Conservation (phyloP, 2,888 invertebrate species). For the Melanostoma mellinum region DNA sequence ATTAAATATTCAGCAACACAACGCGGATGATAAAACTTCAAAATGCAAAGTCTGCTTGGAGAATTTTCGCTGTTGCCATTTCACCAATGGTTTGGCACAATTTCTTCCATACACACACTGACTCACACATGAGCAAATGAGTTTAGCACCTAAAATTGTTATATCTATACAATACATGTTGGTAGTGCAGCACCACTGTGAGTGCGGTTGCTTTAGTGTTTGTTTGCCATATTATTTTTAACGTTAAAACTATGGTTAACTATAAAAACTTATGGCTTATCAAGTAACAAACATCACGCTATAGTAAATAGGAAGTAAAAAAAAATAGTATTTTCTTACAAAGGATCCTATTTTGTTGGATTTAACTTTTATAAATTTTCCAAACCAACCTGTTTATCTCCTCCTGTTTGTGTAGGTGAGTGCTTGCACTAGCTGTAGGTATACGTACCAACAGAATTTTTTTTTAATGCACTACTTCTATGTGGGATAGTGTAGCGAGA, state of each 20-base stretch:
- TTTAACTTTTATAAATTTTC: constrained; percentile 33
- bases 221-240: constrained; percentile 33
- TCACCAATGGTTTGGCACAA: constrained; percentile 14
- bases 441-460: too few species aligned
- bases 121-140: constrained; percentile 36
- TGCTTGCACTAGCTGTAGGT: not conserved
- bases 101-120: constrained; percentile 14
- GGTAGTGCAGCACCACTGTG: not conserved
- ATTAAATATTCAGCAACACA: constrained; percentile 48
- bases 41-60: constrained; percentile 15
- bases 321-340: not conserved
- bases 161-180: not conserved
- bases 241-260: constrained; percentile 30
- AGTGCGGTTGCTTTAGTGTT: constrained; percentile 25
- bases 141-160: not conserved
- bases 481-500: constrained; percentile 2
- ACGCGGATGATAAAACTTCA: constrained; percentile 35
- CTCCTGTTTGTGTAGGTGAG: not conserved
- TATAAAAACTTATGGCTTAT: constrained; percentile 34
- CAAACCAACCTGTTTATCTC: constrained; percentile 25
- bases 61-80: not conserved
- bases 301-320: not conserved
- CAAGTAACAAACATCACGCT: constrained; percentile 24
- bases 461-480: too few species aligned
- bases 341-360: not conserved